Evolutionary conservation across 2,113 vertebrate species (phyloP), one percentile per base, ranked within the genome.

Genomic region (Galemys pyrenaicus): DNA sequence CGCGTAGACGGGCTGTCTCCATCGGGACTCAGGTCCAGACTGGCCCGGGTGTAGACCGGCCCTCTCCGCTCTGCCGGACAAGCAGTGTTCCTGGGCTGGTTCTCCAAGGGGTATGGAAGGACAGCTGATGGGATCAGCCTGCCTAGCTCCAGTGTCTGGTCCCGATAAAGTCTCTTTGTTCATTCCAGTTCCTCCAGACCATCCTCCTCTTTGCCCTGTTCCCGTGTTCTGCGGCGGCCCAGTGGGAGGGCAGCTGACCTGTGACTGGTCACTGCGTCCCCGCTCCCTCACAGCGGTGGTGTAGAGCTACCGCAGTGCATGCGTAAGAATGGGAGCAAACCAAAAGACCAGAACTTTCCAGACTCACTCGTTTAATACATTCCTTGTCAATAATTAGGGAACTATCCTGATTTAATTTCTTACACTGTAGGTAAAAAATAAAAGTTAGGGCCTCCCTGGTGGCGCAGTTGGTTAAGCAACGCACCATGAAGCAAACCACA

Each of bases 341-440:
- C 41, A 81, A 74, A 73, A 86, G 3, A 67, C 17, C 28, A 41
- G 65, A 51, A 51, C 37, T 46, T 91, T 80, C 41, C 73, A 77
- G 54, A 85, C 11, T 54, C 64, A n/a, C 32, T 26, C 44, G 22
- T 5, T 68, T 83, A 88, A n/a, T 12, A 70, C 12, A 68, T 39
- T 77, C 30, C 26, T 75, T 89, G 60, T 78, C 78, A 78, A 64
- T 87, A 87, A 75, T 86, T 89, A 71, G 51, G 62, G 92, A 79
- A 64, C 20, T 67, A 30, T 39, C 35, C 32, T 65, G 30, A 16
- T 6, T 75, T 80, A 44, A 74, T 78, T 95, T 92, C 39, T 87
- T 81, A 32, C 16, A 81, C 16, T 22, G 78, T 37, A 13, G n/a
- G 58, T 64, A 15, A 82, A 54, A 96, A 68, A 46, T 51, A 78